Base-by-base conservation (phyloP, 2,888 invertebrate species). In the Andrena trimmerana region DNA sequence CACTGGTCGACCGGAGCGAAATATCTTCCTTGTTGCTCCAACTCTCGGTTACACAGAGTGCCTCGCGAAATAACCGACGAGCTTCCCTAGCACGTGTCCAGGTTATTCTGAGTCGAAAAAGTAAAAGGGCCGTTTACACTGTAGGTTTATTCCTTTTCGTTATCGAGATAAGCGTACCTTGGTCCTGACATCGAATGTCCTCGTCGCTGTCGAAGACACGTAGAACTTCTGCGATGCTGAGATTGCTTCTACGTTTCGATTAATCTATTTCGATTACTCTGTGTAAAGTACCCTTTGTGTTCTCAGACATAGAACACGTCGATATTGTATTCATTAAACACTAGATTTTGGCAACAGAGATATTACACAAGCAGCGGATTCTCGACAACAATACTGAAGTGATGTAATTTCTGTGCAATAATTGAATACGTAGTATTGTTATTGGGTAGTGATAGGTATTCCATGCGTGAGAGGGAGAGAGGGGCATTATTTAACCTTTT, bases 1-100 rank as follows among this genome's bases (percentile, higher is more conserved):
- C 75, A 29, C 54, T 65, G 77, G 71, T 73, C 72, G 67, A 75
- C n/a, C 68, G 50, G 50, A 57, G 68, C 36, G 77, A 80, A 73
- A 74, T 60, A 13, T 36, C 48, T 7, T 71, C 42, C 67, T n/a
- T 3, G 29, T 16, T 33, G 36, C 52, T 24, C 52, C 10, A 13
- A 57, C 57, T 62, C 68, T 33, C 50, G 52, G 31, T 16, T 31
- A 6, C 52, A 5, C n/a, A 50, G 29, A 29, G 52, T 7, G 57
- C 48, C 16, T 36, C 27, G 65, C 13, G 42, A 20, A 42, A 16
- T 42, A 42, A 42, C 42, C 42, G 13, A 13, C 5, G 16, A 42
- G 42, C 42, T 42, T 57, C 10, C 57, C 3, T 1, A 57, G 24
- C 10, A 13, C 57, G 8, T 10, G 3, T 1, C 57, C 57, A 13